phyloP scores from a whole-genome alignment of 1,140 invertebrate species.

The Archivesica marissinica region DNA sequence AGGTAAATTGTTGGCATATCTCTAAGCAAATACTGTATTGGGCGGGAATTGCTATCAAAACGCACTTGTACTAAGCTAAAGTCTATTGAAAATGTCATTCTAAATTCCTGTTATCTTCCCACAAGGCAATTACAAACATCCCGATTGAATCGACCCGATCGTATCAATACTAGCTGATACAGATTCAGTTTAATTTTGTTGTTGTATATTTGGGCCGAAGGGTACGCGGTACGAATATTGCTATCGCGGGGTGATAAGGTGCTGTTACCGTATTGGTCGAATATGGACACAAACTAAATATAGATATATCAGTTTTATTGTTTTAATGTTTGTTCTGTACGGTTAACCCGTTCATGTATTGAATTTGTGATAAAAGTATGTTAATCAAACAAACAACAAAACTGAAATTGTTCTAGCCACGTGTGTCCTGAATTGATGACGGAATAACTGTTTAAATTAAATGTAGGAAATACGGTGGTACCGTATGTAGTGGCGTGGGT shows the following conservation, averaged over 20 bases:
- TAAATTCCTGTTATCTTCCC: neutral
- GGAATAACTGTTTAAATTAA: too few species aligned
- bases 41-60: constrained; percentile 15
- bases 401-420: neutral
- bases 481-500: too few species aligned
- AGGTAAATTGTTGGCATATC: neutral
- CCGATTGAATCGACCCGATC: constrained; percentile 7
- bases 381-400: constrained; percentile 20
- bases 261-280: neutral
- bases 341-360: constrained; percentile 25
- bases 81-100: neutral
- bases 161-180: neutral
- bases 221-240: neutral
- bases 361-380: constrained; percentile 6
- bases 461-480: too few species aligned
- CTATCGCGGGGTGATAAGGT: neutral
- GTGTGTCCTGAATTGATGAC: neutral
- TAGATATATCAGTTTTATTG: neutral
- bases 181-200: too few species aligned
- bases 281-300: neutral
- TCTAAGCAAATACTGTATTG: constrained; percentile 4
- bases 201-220: neutral
- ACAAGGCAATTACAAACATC: neutral
- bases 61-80: neutral
- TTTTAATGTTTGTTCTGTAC: neutral